A percentile compares a stretch with the other conserved stretches of the same genome.
These are phyloP conservation scores for Rhamphomyia laevipes DNA, from an alignment of 2,888 invertebrate species.

Conservation along the genomic window DNA sequence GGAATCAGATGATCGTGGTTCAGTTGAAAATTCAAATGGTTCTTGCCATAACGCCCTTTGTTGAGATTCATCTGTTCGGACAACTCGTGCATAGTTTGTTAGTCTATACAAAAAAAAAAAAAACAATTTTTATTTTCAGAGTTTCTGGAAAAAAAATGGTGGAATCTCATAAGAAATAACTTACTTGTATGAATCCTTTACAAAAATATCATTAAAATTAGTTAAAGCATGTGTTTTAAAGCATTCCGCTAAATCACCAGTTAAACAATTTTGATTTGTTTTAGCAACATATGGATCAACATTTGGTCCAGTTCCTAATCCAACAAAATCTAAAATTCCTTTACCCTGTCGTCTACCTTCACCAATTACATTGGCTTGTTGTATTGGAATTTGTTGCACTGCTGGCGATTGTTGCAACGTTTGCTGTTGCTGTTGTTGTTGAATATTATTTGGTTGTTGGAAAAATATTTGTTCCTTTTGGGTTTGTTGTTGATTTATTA, in stretches of 20 bases:
- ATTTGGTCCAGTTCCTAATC: conserved; percentile 58
- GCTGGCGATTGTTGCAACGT: neutral
- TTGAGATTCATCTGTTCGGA: conserved; percentile 56
- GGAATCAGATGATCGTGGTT: conserved; percentile 57
- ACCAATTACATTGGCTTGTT: conserved; percentile 14
- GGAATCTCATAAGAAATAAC: conserved; percentile 11
- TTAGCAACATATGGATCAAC: conserved; percentile 67
- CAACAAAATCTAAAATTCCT: conserved; percentile 66
- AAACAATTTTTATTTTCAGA: neutral
- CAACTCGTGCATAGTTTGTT: conserved; percentile 58
- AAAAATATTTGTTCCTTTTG: conserved; percentile 16
- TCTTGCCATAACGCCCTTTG: conserved; percentile 57
- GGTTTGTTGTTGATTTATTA: conserved; percentile 11
- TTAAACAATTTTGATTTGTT: conserved; percentile 61
- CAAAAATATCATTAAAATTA: conserved; percentile 68
- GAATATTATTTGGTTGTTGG: conserved; percentile 19
- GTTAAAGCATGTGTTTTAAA: conserved; percentile 69
- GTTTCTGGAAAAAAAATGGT: too few species aligned
- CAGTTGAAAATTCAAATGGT: conserved; percentile 59
- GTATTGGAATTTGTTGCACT: conserved; percentile 10
- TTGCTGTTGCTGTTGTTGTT: conserved; percentile 14
- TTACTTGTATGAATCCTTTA: conserved; percentile 45
- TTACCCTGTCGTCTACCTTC: conserved; percentile 48
- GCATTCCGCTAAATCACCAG: conserved; percentile 73
- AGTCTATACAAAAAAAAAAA: conserved; percentile 38